Base-by-base conservation (phyloP, 2,797 vertebrate genomes). In the Labroides dimidiatus region DNA sequence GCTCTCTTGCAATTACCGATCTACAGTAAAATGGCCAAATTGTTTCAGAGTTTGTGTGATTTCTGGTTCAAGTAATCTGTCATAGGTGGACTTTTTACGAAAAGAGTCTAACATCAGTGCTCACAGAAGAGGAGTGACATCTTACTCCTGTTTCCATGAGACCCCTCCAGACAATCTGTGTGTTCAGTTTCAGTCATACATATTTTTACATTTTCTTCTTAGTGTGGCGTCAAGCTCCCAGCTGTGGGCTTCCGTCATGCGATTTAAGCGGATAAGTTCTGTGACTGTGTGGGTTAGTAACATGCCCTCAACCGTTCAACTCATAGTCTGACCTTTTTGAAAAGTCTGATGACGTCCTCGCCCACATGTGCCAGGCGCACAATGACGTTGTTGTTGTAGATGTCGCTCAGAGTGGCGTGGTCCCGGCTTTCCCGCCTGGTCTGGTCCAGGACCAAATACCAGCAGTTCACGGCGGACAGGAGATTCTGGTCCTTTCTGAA, bases 331-430 rank as follows among this genome's bases (percentile, higher is more conserved):
- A 99, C 98, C 97, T 99, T 99, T 93, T 99, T 99, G 75, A 99
- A 99, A 84, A 99, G 97, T 84, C 98, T 94, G 92, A 99, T 96
- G 93, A 99, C 97, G 86, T 99, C 98, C 85, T 99, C 98, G 0
- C 97, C 97, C 93, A 99, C 96, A 81, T 99, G 98, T 0, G 97
- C 95, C 69, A 99, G 93, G 12, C 97, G 95, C 17, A 99, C 96
- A 5, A 98, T 99, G 90, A 99, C 96, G 48, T 99, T 99, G 94
- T 98, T 99, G 92, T 95, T 97, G 93, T 99, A 99, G 93, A 99
- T 96, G 92, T 99, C 98, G 0, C 97, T 98, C 55, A 99, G 95
- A 1, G 96, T 99, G 86, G 97, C 97, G 0, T 99, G 97, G 87
- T 99, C 98, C 27, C 96, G 90, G 93, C 98, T 99, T 88, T 99